Percentiles rank a stretch among this genome's conserved stretches.
These are phyloP conservation scores for Drosophila parthenogenetica DNA, from an alignment of 2,888 invertebrate species.

Conservation along the genomic window DNA sequence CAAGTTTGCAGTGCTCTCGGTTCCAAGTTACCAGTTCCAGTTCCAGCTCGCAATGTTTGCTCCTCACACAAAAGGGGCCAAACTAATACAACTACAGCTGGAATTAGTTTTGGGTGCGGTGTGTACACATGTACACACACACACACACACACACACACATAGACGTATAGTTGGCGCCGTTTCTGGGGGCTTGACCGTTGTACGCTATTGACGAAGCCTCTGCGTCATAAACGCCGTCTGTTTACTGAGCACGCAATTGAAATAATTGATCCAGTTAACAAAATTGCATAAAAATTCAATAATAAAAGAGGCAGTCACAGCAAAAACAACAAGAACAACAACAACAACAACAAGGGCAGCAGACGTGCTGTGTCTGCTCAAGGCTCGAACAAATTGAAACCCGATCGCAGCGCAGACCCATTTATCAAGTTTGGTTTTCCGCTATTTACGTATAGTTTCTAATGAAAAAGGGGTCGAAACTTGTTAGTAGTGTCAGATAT, in stretches of 20 bases:
- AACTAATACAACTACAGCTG: conserved; percentile 12
- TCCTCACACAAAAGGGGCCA: conserved; percentile 11
- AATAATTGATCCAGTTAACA: conserved; percentile 81
- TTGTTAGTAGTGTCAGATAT: conserved; percentile 49
- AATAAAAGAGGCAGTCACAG: conserved; percentile 44
- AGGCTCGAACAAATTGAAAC: conserved; percentile 60
- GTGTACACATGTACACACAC: conserved; percentile 5
- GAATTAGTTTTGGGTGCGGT: conserved; percentile 22
- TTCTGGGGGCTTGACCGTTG: conserved; percentile 56
- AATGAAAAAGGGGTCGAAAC: conserved; percentile 56
- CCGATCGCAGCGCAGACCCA: conserved; percentile 68
- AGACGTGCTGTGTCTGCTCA: conserved; percentile 13
- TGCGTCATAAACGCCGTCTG: conserved; percentile 60
- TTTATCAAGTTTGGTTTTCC: conserved; percentile 66
- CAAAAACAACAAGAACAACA: conserved; percentile 34
- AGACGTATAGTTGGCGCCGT: conserved; percentile 13
- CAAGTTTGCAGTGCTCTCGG: conserved; percentile 6
- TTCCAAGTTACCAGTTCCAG: conserved; percentile 12
- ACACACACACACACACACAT: background rate
- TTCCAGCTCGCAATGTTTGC: conserved; percentile 1
- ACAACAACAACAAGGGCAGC: background rate
- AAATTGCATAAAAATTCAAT: conserved; percentile 80
- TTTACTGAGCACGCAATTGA: conserved; percentile 79
- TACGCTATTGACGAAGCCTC: conserved; percentile 47
- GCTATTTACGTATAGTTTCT: conserved; percentile 35